phyloP scores from a whole-genome alignment of 2,113 vertebrate species.

The Aegithalos caudatus region DNA sequence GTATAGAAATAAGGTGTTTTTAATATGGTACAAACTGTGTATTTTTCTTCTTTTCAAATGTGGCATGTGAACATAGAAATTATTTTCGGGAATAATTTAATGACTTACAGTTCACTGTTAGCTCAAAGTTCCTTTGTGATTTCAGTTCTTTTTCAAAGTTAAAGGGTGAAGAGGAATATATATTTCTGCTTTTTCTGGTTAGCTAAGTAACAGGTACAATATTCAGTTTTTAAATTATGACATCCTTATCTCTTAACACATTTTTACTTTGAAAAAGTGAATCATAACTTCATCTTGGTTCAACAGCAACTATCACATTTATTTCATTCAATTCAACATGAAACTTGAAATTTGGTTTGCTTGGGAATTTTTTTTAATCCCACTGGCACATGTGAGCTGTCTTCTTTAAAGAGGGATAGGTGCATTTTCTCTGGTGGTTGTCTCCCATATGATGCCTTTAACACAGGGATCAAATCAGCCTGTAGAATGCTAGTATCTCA shows the following conservation, averaged over 20 bases:
- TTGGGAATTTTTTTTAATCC: neutral
- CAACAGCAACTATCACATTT: neutral
- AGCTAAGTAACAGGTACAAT: neutral
- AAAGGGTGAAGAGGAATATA: neutral
- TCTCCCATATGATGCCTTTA: neutral
- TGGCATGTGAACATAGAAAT: neutral
- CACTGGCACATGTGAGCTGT: neutral
- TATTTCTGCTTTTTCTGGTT: neutral
- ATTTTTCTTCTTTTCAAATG: neutral
- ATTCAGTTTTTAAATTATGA: neutral
- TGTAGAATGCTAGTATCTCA: neutral
- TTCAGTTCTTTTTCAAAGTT: neutral
- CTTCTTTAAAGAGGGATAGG: neutral
- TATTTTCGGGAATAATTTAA: neutral
- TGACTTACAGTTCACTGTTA: neutral
- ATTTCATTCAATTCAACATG: neutral
- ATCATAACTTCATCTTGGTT: neutral
- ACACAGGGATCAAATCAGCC: neutral
- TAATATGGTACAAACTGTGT: neutral
- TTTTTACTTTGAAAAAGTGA: neutral
- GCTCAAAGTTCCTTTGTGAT: neutral
- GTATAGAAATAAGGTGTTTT: neutral
- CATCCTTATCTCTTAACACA: neutral
- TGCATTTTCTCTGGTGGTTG: neutral
- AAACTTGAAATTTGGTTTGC: neutral